Base-by-base conservation (phyloP, 2,113 vertebrate species). In the Otus sunia region DNA sequence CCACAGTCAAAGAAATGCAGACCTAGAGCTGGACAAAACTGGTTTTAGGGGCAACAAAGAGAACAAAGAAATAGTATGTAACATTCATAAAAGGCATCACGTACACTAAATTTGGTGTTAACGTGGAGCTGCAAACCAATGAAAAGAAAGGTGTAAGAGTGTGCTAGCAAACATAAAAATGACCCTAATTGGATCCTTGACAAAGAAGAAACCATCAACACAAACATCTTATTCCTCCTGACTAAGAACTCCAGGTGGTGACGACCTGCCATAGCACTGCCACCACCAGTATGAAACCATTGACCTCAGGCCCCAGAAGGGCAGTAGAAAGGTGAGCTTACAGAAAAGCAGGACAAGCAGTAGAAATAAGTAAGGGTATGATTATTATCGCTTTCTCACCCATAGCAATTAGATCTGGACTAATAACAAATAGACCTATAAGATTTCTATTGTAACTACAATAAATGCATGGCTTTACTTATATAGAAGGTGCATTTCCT, bases 1-100 rank as follows among this genome's bases (percentile, higher is more conserved):
- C 94, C 87, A 87, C 64, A 82, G 91, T 67, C 95, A 96, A 97
- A 95, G 95, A 94, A 97, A 97, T 84, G 95, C 77, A 87, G 94
- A 71, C 84, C 93, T 94, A 96, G 45, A 96, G 94, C 90, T 95
- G 84, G 90, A 97, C 92, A 96, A 96, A 96, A 93, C 81, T 87
- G 95, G 84, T 62, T 95, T 96, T 95, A 97, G 95, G 84, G 88
- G 87, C 92, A 96, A 95, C 78, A 96, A 91, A 97, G 87, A 96
- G 52, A 97, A 95, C 86, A 95, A 94, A 95, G 86, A 96, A 95
- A 94, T 64, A 94, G 86, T 49, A 92, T 90, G 78, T 94, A 88
- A 96, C 78, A 92, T 88, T 73, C 68, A 82, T 76, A 95, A 89
- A 80, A 91, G 55, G 55, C 62, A 94, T 49, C 36, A 55, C 1